phyloP scores from a whole-genome alignment of 2,888 invertebrate genomes.

The Hymenopus coronatus region DNA sequence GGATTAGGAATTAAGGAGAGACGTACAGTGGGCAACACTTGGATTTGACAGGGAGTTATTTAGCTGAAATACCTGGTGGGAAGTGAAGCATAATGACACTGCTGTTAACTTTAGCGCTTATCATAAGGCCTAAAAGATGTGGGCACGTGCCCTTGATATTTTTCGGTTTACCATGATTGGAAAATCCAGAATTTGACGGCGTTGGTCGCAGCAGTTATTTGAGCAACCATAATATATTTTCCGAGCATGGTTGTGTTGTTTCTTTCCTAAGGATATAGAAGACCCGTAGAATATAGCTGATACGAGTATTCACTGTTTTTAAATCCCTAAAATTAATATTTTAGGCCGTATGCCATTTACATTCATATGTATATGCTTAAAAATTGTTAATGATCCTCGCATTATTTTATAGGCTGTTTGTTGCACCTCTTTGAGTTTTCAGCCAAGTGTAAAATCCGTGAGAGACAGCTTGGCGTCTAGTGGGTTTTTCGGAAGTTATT shows the following conservation, averaged over 20 bases:
- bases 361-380: too few species aligned
- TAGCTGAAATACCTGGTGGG: background rate
- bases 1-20: background rate
- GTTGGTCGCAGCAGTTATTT: too few species aligned
- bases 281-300: background rate
- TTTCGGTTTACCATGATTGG: background rate
- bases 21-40: background rate
- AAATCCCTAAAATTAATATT: too few species aligned
- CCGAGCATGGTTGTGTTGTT: background rate
- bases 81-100: background rate
- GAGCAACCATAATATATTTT: background rate
- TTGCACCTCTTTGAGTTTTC: background rate
- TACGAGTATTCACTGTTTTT: background rate
- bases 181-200: background rate
- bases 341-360: too few species aligned
- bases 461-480: slow-evolving; percentile 33
- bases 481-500: slow-evolving; percentile 26
- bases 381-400: background rate
- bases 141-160: background rate
- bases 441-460: background rate
- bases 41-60: background rate
- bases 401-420: background rate
- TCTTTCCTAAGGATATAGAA: background rate
- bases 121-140: background rate
- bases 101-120: background rate